Evolutionary conservation across 2,888 invertebrate species (phyloP).

Genomic region (Melitaea athalia): DNA sequence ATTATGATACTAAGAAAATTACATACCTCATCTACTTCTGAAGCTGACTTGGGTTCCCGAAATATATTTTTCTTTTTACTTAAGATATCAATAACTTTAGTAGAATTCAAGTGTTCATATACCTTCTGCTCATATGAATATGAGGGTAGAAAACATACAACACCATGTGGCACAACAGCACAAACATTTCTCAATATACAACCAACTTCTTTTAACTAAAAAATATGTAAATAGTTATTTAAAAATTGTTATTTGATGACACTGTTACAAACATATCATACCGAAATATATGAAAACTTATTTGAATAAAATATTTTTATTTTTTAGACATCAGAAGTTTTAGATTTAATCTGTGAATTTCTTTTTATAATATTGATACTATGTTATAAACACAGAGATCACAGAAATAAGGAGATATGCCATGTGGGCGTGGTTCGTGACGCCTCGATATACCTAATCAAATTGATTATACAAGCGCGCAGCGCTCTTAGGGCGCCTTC

Average conservation of each 20-base stretch:
- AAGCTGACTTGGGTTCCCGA: slow-evolving; percentile 88
- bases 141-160: slow-evolving; percentile 96
- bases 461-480: too few relatives aligned
- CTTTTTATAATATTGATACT: too few relatives aligned
- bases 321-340: too few relatives aligned
- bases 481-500: too few relatives aligned
- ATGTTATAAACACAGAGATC: too few relatives aligned
- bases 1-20: neutral
- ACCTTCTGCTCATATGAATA: slow-evolving; percentile 93
- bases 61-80: slow-evolving; percentile 87
- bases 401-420: too few relatives aligned
- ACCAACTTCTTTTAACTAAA: slow-evolving; percentile 89
- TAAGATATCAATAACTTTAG: slow-evolving; percentile 85
- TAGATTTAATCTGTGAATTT: too few relatives aligned
- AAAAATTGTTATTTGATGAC: too few relatives aligned
- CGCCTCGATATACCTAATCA: too few relatives aligned
- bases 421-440: too few relatives aligned
- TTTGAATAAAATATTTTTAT: neutral
- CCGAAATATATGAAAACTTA: too few relatives aligned
- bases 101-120: slow-evolving; percentile 83
- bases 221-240: slow-evolving; percentile 35
- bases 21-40: slow-evolving; percentile 87
- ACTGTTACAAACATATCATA: too few relatives aligned
- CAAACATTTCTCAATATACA: slow-evolving; percentile 89
- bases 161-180: slow-evolving; percentile 92